These are phyloP conservation scores for Sciurus vulgaris DNA, from an alignment of 2,797 vertebrate species.

Conservation along the genomic window DNA sequence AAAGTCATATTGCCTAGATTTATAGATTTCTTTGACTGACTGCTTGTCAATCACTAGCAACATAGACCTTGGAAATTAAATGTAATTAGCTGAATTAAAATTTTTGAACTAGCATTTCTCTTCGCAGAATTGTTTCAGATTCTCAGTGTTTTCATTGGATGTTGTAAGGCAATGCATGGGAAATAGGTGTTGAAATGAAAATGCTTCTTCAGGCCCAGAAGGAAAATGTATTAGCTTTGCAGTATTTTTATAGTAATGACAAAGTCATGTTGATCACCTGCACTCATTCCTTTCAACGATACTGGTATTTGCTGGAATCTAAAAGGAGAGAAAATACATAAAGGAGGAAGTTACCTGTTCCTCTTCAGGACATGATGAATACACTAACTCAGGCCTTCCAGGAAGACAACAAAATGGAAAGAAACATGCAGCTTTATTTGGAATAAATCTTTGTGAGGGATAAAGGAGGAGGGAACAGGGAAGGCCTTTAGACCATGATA, in stretches of 20 bases:
- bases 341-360: background rate
- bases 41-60: background rate
- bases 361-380: background rate
- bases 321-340: background rate
- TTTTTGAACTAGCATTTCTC: background rate
- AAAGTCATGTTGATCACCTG: background rate
- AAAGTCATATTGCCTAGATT: background rate
- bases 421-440: background rate
- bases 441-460: background rate
- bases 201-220: background rate
- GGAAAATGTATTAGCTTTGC: background rate
- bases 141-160: background rate
- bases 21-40: background rate
- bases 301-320: background rate
- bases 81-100: background rate
- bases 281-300: background rate
- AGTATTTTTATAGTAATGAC: conserved; percentile 15
- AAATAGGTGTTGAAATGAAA: conserved; percentile 48
- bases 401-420: background rate
- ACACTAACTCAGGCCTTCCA: background rate
- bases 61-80: background rate
- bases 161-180: background rate
- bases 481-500: background rate
- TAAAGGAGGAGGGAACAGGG: background rate
- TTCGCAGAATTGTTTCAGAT: background rate